Evolutionary conservation across 1,140 invertebrate genomes (phyloP), one percentile per base, ranked within the genome.

Genomic region (Zeugodacus cucurbitae): DNA sequence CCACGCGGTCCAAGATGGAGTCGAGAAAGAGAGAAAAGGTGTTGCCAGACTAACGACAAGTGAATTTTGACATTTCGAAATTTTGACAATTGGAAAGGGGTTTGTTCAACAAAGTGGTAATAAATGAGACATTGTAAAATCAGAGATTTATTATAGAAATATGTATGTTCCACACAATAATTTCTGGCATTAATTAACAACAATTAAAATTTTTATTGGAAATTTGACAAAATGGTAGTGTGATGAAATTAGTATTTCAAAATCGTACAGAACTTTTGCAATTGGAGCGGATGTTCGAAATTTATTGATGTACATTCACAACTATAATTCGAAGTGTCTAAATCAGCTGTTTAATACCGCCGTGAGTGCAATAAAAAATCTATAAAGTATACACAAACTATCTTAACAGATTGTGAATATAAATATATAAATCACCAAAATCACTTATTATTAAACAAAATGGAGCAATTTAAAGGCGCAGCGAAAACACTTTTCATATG

Each of bases 391-490:
- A 82, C 7, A 82, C 7, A 82, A 54, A 29, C n/a, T 82, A 48
- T 54, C 0, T 17, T 44, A 82, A 20, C 74, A 44, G 8, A 44
- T 82, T 82, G 37, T 82, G 22, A 26, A 32, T 22, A 67, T 29
- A 26, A 10, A 5, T 26, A 62, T 11, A 26, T 59, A 62, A 62
- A n/a, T 17, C 1, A 8, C 22, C 14, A 82, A 48, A 82, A 82
- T 7, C 34, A 59, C 14, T 17, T n/a, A 62, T 32, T 54, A 54
- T 14, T 26, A 22, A 17, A 41, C 44, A 82, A 32, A 17, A 93
- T 93, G 92, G 91, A 92, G 44, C 89, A 91, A 89, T 93, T 91
- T 32, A 91, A 92, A 78, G 92, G 91, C 6, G 58, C 90, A 37
- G 87, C 89, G 34, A 93, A 92, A 90, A 89, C 91, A 2, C 70